Percentiles rank a stretch among this genome's conserved stretches.
Evolutionary conservation across 2,797 vertebrate species (phyloP).

Genomic region (Myripristis jacobus): DNA sequence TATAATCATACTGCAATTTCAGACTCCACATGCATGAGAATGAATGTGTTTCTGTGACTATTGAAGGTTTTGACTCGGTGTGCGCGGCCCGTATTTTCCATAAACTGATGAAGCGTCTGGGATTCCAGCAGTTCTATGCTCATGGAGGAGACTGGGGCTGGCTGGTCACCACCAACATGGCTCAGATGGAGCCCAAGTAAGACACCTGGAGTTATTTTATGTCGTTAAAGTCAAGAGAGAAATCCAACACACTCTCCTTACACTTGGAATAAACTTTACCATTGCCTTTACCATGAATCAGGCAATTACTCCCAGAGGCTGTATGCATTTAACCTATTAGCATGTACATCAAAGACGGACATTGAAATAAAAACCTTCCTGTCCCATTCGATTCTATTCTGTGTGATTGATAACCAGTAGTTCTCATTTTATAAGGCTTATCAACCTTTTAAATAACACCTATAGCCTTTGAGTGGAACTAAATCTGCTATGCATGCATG

Average conservation of each 20-base stretch:
- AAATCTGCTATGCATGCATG: background rate
- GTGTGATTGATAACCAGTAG: no score
- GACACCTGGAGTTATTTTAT: conserved; percentile 21
- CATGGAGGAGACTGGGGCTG: conserved; percentile 93
- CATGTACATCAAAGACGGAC: no score
- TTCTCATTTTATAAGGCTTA: background rate
- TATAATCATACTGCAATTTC: background rate
- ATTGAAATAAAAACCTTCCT: no score
- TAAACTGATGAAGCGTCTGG: conserved; percentile 91
- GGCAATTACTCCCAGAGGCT: no score
- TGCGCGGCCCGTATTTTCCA: conserved; percentile 88
- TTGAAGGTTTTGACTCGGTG: conserved; percentile 83
- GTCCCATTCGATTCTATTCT: background rate
- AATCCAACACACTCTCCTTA: no score
- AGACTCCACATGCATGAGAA: background rate
- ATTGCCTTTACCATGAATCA: no score
- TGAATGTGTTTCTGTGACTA: conserved; percentile 6
- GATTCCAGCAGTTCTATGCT: conserved; percentile 88
- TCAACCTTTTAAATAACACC: background rate
- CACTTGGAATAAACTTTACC: no score
- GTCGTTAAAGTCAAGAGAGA: no score
- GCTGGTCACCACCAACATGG: conserved; percentile 86
- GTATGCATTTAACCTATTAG: no score
- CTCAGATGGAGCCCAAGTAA: conserved; percentile 90
- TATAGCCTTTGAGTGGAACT: no score